These are phyloP conservation scores for Hypsibius dujardini DNA, from an alignment of 1,140 invertebrate genomes.

Conservation along the genomic window DNA sequence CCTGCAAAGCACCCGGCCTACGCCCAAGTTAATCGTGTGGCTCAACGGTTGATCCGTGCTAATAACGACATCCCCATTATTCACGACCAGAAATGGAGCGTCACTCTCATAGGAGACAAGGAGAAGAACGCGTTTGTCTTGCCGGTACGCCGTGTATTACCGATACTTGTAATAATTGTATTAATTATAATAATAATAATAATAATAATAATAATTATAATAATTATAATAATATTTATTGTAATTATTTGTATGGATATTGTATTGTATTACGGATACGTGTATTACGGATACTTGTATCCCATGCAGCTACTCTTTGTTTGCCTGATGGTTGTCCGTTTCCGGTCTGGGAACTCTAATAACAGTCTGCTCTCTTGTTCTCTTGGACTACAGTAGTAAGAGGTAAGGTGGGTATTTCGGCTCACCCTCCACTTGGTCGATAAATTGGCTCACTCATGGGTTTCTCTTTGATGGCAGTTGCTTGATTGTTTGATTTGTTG, in stretches of 20 bases:
- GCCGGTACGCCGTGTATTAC: conserved; percentile 33
- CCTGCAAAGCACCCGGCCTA: conserved; percentile 26
- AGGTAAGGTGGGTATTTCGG: too few relatives aligned
- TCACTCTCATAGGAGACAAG: conserved; percentile 35
- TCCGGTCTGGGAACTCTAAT: neutral
- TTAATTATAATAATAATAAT: too few relatives aligned
- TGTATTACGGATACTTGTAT: too few relatives aligned
- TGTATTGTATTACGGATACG: neutral
- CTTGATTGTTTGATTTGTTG: too few relatives aligned
- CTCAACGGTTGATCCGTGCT: conserved; percentile 32
- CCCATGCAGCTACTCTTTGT: too few relatives aligned
- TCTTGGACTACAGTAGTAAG: too few relatives aligned
- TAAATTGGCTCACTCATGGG: too few relatives aligned
- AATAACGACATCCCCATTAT: conserved; percentile 37
- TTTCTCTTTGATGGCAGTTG: too few relatives aligned
- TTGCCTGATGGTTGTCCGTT: neutral
- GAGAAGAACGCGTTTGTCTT: conserved; percentile 39
- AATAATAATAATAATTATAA: too few relatives aligned
- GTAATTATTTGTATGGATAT: conserved; percentile 17
- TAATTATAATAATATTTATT: neutral
- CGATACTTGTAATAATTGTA: too few relatives aligned
- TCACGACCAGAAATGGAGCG: conserved; percentile 34
- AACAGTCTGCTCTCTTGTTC: too few relatives aligned
- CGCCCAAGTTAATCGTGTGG: conserved; percentile 23
- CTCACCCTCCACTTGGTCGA: too few relatives aligned